Evolutionary conservation across 2,888 invertebrate genomes (phyloP), one percentile per base, ranked within the genome.

Genomic region (Choreutis nemorana): DNA sequence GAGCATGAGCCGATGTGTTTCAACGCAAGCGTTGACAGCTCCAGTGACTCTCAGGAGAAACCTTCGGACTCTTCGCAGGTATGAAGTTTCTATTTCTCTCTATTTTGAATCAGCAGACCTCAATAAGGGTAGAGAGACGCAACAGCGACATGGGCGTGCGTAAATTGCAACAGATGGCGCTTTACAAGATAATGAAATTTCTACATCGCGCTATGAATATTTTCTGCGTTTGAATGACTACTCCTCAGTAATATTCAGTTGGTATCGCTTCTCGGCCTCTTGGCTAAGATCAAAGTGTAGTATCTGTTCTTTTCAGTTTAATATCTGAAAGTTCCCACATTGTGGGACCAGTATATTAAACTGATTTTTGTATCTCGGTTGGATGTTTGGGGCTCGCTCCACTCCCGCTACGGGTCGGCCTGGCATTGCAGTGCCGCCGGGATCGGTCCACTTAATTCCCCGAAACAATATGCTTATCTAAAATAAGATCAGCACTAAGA

Each of bases 1-100:
- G 97, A 97, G 56, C 91, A 95, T 55, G 93, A 94, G 62, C 84
- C 94, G 0, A 91, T 96, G 88, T 87, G 93, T 49, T 93, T 94
- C 56, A 83, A 82, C 32, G 67, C 79, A 1, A 85, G 86, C 34
- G 81, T 85, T n/a, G 86, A 87, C 27, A 83, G 85, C 39, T 84
- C 82, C 50, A 71, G 81, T 3, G 81, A 81, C 36, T 83, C 83
- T 15, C 83, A 83, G 34, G 83, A 83, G 44, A 72, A 67, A 37
- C 73, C 70, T 4, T 70, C 77, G 0, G 73, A 75, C 24, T 58
- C 67, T 3, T 71, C 72, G 3, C 73, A 72, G 63, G 77, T 73
- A 14, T 23, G 23, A 8, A 18, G 8, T n/a, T n/a, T n/a, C n/a
- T n/a, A 23, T 3, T 10, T 12, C 6, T 9, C 18, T 23, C 6